Evolutionary conservation across 2,888 invertebrate genomes (phyloP).

Genomic region (Aproaerema taeniolella): DNA sequence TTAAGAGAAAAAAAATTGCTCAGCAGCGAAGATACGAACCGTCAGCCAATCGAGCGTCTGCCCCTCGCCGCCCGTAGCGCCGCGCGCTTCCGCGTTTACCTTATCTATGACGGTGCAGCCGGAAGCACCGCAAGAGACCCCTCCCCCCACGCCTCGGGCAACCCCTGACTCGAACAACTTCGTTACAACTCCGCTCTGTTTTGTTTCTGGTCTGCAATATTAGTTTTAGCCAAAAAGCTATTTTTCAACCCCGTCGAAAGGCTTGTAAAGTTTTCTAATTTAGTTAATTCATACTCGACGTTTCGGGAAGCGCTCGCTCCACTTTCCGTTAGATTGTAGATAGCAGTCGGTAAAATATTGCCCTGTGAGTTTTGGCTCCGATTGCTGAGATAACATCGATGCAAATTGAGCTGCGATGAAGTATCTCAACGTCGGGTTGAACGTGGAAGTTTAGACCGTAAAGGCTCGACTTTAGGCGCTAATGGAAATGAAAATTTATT

Average conservation of each 20-base stretch:
- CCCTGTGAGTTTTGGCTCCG: slow-evolving; percentile 30
- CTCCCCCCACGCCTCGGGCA: slow-evolving; percentile 32
- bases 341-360: slow-evolving; percentile 44
- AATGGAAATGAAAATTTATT: slow-evolving; percentile 16
- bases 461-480: slow-evolving; percentile 1
- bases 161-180: slow-evolving; percentile 67
- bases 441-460: slow-evolving; percentile 7
- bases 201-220: slow-evolving; percentile 69
- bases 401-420: slow-evolving; percentile 21
- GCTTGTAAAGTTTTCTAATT: slow-evolving; percentile 74
- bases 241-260: slow-evolving; percentile 69
- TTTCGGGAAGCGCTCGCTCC: slow-evolving; percentile 41
- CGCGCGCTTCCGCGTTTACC: slow-evolving; percentile 51
- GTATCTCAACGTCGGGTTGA: slow-evolving; percentile 14
- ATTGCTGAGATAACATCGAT: slow-evolving; percentile 49
- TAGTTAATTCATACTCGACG: slow-evolving; percentile 64
- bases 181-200: slow-evolving; percentile 68
- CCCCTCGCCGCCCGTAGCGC: slow-evolving; percentile 49
- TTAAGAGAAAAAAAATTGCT: slow-evolving; percentile 60
- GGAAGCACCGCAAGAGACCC: slow-evolving; percentile 46
- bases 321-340: slow-evolving; percentile 44
- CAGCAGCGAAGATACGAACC: slow-evolving; percentile 56
- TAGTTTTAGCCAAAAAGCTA: slow-evolving; percentile 75
- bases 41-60: slow-evolving; percentile 65
- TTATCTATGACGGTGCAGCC: slow-evolving; percentile 51